phyloP scores from a whole-genome alignment of 2,113 vertebrate species.

The Cephalopterus ornatus region DNA sequence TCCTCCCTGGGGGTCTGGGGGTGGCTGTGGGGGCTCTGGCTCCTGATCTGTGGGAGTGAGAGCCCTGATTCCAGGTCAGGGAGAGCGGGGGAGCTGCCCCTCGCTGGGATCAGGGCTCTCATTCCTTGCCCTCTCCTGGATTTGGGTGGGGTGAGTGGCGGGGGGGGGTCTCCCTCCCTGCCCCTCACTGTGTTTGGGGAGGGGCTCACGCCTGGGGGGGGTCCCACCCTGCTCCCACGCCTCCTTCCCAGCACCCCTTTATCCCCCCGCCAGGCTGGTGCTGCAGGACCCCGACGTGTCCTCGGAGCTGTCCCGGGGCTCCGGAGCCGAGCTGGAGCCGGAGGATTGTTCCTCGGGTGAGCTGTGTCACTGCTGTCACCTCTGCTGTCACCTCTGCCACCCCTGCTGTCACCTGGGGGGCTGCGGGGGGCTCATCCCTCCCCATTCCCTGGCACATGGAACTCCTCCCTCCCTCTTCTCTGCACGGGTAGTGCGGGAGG shows the following conservation, averaged over 20 bases:
- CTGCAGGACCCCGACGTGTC: not conserved
- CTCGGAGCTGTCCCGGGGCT: not conserved
- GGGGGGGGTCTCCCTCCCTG: not conserved
- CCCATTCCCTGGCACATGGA: not conserved
- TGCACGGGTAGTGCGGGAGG: rapidly evolving
- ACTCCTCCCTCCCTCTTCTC: not conserved
- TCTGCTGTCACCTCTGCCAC: not conserved
- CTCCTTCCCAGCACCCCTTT: not conserved
- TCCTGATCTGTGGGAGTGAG: too few relatives aligned
- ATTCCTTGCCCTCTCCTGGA: not conserved
- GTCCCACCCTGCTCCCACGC: not conserved
- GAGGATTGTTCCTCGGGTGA: conserved; percentile 9
- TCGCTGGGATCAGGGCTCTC: not conserved
- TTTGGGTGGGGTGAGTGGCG: too few relatives aligned
- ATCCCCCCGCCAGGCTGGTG: not conserved
- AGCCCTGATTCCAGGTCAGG: too few relatives aligned
- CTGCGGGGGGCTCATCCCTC: too few relatives aligned
- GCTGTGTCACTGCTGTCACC: not conserved
- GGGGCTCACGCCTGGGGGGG: too few relatives aligned
- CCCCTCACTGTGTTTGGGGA: too few relatives aligned
- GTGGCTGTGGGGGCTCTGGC: too few relatives aligned
- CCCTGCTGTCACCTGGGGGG: not conserved
- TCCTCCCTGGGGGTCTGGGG: not conserved
- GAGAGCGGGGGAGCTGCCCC: too few relatives aligned
- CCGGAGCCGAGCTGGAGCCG: not conserved